These are phyloP conservation scores for Erythrocebus patas DNA, from an alignment of 2,113 vertebrate species.

Conservation along the genomic window DNA sequence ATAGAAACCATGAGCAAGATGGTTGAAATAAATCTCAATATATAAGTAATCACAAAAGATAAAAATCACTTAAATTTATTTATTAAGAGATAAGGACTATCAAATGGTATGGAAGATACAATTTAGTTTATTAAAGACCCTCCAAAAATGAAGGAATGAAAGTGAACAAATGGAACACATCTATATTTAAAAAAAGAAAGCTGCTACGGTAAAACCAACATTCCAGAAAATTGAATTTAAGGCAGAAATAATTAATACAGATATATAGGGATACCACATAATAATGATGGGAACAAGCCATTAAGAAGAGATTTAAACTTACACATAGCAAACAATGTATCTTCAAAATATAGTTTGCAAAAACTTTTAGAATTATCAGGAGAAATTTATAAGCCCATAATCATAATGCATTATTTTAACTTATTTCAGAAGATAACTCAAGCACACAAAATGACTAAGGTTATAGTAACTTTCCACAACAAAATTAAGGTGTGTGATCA, in stretches of 20 bases:
- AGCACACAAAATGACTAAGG: background rate
- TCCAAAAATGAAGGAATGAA: background rate
- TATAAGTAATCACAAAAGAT: background rate
- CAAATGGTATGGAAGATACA: background rate
- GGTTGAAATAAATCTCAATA: background rate
- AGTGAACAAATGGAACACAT: background rate
- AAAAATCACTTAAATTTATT: background rate
- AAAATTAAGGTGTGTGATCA: background rate
- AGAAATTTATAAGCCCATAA: background rate
- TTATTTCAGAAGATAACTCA: background rate
- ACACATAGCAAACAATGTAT: background rate
- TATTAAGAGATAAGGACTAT: background rate
- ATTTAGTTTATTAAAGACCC: background rate
- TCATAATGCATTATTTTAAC: background rate
- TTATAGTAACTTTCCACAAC: background rate
- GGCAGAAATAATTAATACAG: background rate
- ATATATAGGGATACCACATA: background rate
- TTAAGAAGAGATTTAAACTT: background rate
- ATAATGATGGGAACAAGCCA: background rate
- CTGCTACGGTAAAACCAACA: background rate
- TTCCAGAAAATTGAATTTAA: background rate
- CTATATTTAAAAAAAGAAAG: background rate
- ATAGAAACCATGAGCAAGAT: background rate
- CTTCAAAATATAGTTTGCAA: background rate
- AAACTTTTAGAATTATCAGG: background rate